These are phyloP conservation scores for Thermophis baileyi DNA, from an alignment of 2,113 vertebrate genomes.

Conservation along the genomic window DNA sequence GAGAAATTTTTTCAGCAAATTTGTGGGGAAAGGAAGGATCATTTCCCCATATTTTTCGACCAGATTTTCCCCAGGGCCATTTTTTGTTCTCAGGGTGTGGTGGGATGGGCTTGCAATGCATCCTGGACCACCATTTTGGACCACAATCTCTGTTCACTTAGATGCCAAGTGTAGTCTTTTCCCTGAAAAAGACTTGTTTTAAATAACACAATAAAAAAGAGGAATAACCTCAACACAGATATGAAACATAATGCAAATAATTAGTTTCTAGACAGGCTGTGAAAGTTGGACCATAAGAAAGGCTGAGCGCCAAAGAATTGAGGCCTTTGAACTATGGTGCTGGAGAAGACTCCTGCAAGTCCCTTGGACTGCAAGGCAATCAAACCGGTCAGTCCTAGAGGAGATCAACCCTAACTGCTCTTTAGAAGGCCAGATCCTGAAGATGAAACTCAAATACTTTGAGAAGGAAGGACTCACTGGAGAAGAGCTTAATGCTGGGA, in stretches of 20 bases:
- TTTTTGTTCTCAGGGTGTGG: background rate
- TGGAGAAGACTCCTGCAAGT: too few species aligned
- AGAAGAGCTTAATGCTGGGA: too few species aligned
- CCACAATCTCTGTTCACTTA: background rate
- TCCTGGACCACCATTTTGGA: background rate
- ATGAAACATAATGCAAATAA: background rate
- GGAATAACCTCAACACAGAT: background rate
- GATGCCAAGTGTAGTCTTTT: background rate
- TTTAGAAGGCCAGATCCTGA: too few species aligned
- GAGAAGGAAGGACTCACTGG: too few species aligned
- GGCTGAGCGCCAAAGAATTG: too few species aligned
- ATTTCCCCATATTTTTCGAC: background rate
- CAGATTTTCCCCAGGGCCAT: background rate
- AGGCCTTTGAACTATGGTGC: too few species aligned
- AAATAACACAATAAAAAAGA: background rate
- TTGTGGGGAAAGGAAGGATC: background rate
- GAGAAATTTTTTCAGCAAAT: too few species aligned
- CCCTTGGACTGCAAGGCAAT: too few species aligned
- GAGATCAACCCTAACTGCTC: too few species aligned
- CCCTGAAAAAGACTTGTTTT: background rate
- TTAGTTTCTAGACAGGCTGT: background rate
- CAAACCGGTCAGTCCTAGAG: too few species aligned
- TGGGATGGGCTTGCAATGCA: background rate
- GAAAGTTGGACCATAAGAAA: too few species aligned
- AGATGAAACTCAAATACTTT: too few species aligned